Conservation (phyloP, 2,113 vertebrate species). For the Crocuta crocuta region DNA sequence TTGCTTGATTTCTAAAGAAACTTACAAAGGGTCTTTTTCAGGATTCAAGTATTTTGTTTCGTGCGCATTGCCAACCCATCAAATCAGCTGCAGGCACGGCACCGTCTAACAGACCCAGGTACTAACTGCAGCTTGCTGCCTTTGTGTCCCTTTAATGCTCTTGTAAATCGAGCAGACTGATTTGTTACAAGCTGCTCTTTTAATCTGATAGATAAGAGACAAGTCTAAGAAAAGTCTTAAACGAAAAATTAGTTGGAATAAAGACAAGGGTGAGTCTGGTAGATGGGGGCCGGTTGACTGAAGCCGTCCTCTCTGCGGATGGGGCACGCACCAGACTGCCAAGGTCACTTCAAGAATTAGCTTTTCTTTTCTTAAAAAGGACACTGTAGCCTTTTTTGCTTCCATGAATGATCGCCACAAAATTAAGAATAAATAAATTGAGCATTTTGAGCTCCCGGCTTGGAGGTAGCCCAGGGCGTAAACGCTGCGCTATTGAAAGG, state of each 20-base stretch:
- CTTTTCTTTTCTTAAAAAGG: slow-evolving; percentile 99
- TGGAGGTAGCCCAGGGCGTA: slow-evolving; percentile 99
- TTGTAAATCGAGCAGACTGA: slow-evolving; percentile 99
- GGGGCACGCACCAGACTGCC: slow-evolving; percentile 98
- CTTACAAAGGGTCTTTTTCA: slow-evolving; percentile 99
- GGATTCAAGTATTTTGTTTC: slow-evolving; percentile 99
- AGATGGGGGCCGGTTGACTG: slow-evolving; percentile 99
- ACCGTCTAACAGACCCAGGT: slow-evolving; percentile 99
- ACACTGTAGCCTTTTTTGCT: slow-evolving; percentile 99
- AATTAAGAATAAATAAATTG: slow-evolving; percentile 99
- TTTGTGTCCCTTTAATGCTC: slow-evolving; percentile 99
- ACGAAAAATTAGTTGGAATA: slow-evolving; percentile 99
- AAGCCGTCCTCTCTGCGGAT: slow-evolving; percentile 97
- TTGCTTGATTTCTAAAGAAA: slow-evolving; percentile 99
- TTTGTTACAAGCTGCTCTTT: slow-evolving; percentile 99
- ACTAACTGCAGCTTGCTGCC: slow-evolving; percentile 99
- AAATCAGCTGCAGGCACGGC: slow-evolving; percentile 99
- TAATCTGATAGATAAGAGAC: slow-evolving; percentile 99
- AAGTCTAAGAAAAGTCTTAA: slow-evolving; percentile 99
- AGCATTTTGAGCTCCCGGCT: slow-evolving; percentile 98
- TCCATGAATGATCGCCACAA: slow-evolving; percentile 99
- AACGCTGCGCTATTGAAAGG: slow-evolving; percentile 97
- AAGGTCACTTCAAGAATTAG: slow-evolving; percentile 99
- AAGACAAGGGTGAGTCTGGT: slow-evolving; percentile 99
- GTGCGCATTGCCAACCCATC: slow-evolving; percentile 99